Evolutionary conservation across 2,113 vertebrate genomes (phyloP).

Genomic region (Albula glossodonta): DNA sequence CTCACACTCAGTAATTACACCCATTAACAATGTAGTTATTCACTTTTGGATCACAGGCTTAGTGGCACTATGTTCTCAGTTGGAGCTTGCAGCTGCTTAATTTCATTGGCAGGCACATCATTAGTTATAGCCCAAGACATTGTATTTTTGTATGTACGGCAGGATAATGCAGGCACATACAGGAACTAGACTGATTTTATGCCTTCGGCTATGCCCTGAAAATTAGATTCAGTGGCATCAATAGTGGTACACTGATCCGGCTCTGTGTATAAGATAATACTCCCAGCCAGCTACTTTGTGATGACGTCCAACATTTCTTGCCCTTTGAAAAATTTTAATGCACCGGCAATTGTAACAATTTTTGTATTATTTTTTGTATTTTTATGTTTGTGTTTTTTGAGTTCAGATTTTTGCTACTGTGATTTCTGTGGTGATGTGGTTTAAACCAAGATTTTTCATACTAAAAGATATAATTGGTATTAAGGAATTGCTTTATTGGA

Average conservation of each 20-base stretch:
- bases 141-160: neutral
- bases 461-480: neutral
- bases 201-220: neutral
- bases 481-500: neutral
- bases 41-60: neutral
- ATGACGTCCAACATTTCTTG: neutral
- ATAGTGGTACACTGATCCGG: neutral
- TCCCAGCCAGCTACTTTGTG: neutral
- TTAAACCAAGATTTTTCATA: neutral
- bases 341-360: neutral
- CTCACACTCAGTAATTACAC: neutral
- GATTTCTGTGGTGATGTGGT: neutral
- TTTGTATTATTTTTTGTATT: neutral
- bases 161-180: neutral
- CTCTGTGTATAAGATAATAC: neutral
- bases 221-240: neutral
- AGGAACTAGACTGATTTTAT: neutral
- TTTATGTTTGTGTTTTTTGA: neutral
- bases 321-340: neutral
- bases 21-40: neutral
- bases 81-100: neutral
- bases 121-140: neutral
- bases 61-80: neutral
- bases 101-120: neutral
- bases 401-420: neutral